Evolutionary conservation across 1,140 invertebrate species (phyloP).

Genomic region (Lasaia peninsularis): DNA sequence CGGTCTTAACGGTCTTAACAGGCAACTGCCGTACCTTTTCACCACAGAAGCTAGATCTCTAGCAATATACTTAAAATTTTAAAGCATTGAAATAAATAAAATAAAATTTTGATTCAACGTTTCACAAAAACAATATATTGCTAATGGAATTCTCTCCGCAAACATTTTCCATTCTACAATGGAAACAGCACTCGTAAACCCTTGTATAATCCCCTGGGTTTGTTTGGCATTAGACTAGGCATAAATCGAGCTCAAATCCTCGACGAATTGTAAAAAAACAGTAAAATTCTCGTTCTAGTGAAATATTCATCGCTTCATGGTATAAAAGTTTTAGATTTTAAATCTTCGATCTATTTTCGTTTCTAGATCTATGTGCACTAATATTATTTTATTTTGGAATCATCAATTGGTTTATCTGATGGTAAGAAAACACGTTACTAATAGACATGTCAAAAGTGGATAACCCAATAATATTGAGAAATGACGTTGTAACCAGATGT

Average conservation of each 20-base stretch:
- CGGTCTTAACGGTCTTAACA: too few species aligned
- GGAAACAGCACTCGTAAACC: not conserved
- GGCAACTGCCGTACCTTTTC: too few species aligned
- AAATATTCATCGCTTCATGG: constrained; percentile 25
- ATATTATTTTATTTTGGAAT: too few species aligned
- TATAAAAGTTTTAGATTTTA: constrained; percentile 15
- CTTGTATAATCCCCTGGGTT: constrained; percentile 1
- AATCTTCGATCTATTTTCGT: not conserved
- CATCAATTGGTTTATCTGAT: too few species aligned
- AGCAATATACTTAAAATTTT: too few species aligned
- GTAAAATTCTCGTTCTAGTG: constrained; percentile 25
- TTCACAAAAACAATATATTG: not conserved
- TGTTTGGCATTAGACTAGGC: constrained; percentile 20
- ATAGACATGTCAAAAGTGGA: too few species aligned
- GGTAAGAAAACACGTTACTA: too few species aligned
- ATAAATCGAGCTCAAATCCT: constrained; percentile 18
- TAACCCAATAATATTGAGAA: too few species aligned
- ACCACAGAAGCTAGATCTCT: too few species aligned
- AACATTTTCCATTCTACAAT: constrained; percentile 1
- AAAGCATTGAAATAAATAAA: not conserved
- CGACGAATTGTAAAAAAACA: constrained; percentile 18
- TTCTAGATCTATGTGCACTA: not conserved
- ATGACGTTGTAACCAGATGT: too few species aligned
- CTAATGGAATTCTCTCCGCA: constrained; percentile 1
- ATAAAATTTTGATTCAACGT: not conserved